Percentiles rank a stretch among this genome's conserved stretches.
phyloP scores from a whole-genome alignment of 30 jellyfish, hydroid and myxozoan species.

The Cassiopea andromeda region DNA sequence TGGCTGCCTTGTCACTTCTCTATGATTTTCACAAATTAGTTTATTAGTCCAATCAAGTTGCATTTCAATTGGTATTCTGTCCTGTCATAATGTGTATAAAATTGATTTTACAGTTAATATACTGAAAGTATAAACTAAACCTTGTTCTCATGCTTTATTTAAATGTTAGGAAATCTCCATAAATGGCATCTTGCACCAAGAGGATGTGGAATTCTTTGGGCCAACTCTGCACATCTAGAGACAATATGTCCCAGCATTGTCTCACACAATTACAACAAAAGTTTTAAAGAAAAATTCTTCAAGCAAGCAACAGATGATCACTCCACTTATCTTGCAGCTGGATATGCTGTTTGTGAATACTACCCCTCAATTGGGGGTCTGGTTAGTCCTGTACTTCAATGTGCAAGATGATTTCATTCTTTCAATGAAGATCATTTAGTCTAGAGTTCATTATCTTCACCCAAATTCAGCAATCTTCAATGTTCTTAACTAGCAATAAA shows the following conservation, averaged over 20 bases:
- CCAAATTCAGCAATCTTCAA: too few relatives aligned
- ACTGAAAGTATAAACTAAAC: too few relatives aligned
- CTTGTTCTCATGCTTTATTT: too few relatives aligned
- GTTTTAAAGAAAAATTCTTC: constrained; percentile 79
- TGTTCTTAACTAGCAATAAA: too few relatives aligned
- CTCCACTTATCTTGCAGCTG: constrained; percentile 87
- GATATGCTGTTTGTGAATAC: constrained; percentile 82
- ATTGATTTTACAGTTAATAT: too few relatives aligned
- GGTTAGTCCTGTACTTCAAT: constrained; percentile 53
- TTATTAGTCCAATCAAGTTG: too few relatives aligned
- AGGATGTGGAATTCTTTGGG: constrained; percentile 93
- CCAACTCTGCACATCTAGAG: constrained; percentile 47
- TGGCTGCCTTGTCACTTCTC: too few relatives aligned
- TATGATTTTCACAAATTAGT: too few relatives aligned
- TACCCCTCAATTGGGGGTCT: constrained; percentile 93
- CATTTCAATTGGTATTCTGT: too few relatives aligned
- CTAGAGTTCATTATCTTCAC: too few relatives aligned
- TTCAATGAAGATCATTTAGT: too few relatives aligned
- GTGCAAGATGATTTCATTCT: neutral
- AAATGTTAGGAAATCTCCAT: constrained; percentile 84
- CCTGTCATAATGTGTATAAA: too few relatives aligned
- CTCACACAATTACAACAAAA: constrained; percentile 82
- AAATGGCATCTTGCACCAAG: constrained; percentile 98
- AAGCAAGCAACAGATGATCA: constrained; percentile 91
- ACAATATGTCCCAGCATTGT: constrained; percentile 86